phyloP scores from a whole-genome alignment of 1,140 invertebrate species.

The Parapsyche elsis region DNA sequence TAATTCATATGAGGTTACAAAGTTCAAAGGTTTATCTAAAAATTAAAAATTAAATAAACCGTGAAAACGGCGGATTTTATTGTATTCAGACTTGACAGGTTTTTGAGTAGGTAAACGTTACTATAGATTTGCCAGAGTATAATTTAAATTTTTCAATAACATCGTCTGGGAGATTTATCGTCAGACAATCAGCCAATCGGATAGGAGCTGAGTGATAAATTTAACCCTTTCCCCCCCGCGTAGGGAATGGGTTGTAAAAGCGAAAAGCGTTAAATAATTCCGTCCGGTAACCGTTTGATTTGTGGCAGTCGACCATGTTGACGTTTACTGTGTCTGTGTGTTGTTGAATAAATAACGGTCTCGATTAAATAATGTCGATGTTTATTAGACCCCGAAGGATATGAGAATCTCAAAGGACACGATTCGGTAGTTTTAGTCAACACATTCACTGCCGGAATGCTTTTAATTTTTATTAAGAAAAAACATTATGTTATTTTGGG shows the following conservation, averaged over 20 bases:
- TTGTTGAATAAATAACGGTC: not conserved
- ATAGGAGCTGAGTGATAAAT: not conserved
- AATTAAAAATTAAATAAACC: too few species aligned
- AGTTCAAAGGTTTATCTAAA: too few species aligned
- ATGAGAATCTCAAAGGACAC: too few species aligned
- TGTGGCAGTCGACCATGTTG: not conserved
- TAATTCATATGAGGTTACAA: not conserved
- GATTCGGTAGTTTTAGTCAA: too few species aligned
- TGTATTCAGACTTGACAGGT: too few species aligned
- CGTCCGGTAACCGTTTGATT: slow-evolving; percentile 1
- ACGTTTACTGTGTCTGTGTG: not conserved
- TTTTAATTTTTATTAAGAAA: too few species aligned
- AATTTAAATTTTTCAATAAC: not conserved
- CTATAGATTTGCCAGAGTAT: too few species aligned
- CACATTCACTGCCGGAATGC: too few species aligned
- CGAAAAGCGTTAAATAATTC: slow-evolving; percentile 28
- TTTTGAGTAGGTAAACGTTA: too few species aligned
- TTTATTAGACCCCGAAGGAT: not conserved
- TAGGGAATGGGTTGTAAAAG: not conserved
- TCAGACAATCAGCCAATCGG: not conserved
- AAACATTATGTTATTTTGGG: too few species aligned
- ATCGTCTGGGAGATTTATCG: not conserved
- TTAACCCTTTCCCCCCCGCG: not conserved
- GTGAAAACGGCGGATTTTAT: too few species aligned
- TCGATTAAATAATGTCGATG: slow-evolving; percentile 1